Conservation (phyloP, 2,888 invertebrate genomes). For the Eupithecia dodoneata region DNA sequence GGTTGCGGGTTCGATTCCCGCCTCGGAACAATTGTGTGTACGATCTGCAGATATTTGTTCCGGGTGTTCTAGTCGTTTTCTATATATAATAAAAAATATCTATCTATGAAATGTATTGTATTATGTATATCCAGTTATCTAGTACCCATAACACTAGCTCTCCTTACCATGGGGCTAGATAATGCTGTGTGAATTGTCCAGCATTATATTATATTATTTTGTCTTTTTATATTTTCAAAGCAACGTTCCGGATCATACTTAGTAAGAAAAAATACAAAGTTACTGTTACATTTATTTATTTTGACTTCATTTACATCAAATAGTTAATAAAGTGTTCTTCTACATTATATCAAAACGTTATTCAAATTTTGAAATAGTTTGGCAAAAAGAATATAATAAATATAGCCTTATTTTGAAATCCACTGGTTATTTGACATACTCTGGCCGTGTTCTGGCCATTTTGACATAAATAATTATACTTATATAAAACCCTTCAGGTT, state of each 20-base stretch:
- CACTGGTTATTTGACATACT: background rate
- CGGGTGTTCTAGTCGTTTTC: too few species aligned
- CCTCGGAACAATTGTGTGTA: too few species aligned
- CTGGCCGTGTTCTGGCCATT: background rate
- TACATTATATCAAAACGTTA: background rate
- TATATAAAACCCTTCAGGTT: background rate
- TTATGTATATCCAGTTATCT: too few species aligned
- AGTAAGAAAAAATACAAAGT: background rate
- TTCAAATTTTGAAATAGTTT: background rate
- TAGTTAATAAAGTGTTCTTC: conserved; percentile 10
- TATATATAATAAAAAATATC: too few species aligned
- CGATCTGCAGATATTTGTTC: too few species aligned
- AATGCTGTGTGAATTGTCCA: too few species aligned
- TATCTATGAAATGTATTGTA: too few species aligned
- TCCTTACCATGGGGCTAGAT: too few species aligned
- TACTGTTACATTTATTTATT: conserved; percentile 69
- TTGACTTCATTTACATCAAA: conserved; percentile 69
- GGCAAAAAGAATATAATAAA: background rate
- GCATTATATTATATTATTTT: too few species aligned
- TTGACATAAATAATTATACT: background rate
- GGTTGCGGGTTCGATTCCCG: too few species aligned
- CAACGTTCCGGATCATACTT: background rate
- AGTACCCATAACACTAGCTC: too few species aligned
- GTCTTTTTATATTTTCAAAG: background rate
- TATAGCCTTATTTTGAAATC: background rate